Conservation (phyloP, 2,888 invertebrate genomes). For the Chrysotoxum bicinctum region DNA sequence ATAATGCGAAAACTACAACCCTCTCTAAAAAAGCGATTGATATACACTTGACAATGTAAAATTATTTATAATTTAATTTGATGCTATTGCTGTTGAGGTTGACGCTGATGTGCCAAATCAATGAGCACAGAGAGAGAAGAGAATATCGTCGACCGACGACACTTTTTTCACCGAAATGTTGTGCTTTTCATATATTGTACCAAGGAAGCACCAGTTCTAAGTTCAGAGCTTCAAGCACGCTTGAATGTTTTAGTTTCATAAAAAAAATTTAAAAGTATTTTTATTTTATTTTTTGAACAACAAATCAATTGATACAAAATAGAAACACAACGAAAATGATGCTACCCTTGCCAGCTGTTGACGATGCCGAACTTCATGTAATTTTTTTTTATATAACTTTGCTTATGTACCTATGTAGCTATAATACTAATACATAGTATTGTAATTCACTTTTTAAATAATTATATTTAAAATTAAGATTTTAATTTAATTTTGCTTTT, state of each 20-base stretch:
- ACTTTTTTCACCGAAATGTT: slow-evolving; percentile 15
- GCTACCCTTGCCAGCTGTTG: slow-evolving; percentile 59
- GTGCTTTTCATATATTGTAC: slow-evolving; percentile 16
- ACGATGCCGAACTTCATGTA: slow-evolving; percentile 67
- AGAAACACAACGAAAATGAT: slow-evolving; percentile 30
- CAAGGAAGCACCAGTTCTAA: slow-evolving; percentile 35
- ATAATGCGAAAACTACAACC: slow-evolving; percentile 11
- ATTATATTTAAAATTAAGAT: slow-evolving; percentile 4
- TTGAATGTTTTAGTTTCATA: slow-evolving; percentile 35
- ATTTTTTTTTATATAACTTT: slow-evolving; percentile 38
- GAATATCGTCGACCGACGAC: neutral
- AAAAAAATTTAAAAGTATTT: slow-evolving; percentile 8
- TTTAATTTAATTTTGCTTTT: slow-evolving; percentile 49
- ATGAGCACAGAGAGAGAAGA: slow-evolving; percentile 5
- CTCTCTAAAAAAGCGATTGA: slow-evolving; percentile 20
- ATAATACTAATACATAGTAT: neutral
- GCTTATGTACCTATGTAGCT: slow-evolving; percentile 6
- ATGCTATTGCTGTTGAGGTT: slow-evolving; percentile 9
- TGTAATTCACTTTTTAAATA: neutral
- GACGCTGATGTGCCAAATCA: slow-evolving; percentile 6
- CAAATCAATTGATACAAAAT: neutral
- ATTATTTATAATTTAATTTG: slow-evolving; percentile 50
- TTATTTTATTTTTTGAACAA: slow-evolving; percentile 4
- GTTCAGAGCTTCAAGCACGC: slow-evolving; percentile 40
- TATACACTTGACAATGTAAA: slow-evolving; percentile 51